Percentiles rank a stretch among this genome's conserved stretches.
phyloP scores from a whole-genome alignment of 2,888 invertebrate species.

The Scaptomyza caliginosa region DNA sequence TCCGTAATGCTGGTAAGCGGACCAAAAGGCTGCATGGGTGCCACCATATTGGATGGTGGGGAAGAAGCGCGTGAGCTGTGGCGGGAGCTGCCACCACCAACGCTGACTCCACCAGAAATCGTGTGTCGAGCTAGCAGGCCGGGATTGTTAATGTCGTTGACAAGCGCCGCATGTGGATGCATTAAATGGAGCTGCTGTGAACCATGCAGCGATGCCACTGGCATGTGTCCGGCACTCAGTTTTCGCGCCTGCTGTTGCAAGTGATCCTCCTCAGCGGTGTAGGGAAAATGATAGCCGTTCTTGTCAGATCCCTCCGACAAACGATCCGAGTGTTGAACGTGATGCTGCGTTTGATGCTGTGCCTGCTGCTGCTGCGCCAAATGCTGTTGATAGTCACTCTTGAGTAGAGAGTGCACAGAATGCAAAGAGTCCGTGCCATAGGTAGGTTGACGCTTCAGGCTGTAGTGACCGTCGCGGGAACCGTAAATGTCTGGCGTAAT shows the following conservation, averaged over 20 bases:
- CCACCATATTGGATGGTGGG: constrained; percentile 85
- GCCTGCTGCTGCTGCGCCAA: constrained; percentile 80
- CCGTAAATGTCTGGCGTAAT: constrained; percentile 84
- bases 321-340: constrained; percentile 85
- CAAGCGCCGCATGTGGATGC: constrained; percentile 64
- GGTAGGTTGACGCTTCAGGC: constrained; percentile 80
- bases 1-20: constrained; percentile 87
- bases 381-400: constrained; percentile 84
- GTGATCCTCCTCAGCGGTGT: constrained; percentile 93
- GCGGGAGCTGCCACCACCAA: constrained; percentile 68
- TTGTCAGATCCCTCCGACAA: constrained; percentile 90
- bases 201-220: constrained; percentile 67
- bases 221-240: constrained; percentile 64
- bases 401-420: constrained; percentile 83
- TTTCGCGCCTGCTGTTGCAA: constrained; percentile 83
- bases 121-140: constrained; percentile 81
- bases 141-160: constrained; percentile 86
- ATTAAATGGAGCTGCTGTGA: constrained; percentile 71
- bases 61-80: constrained; percentile 83
- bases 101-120: constrained; percentile 57
- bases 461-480: constrained; percentile 82
- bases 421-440: constrained; percentile 82
- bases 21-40: constrained; percentile 86
- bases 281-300: constrained; percentile 93
- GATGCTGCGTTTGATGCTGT: constrained; percentile 78